Evolutionary conservation across 2,113 vertebrate genomes (phyloP).

Genomic region (Gopherus flavomarginatus): DNA sequence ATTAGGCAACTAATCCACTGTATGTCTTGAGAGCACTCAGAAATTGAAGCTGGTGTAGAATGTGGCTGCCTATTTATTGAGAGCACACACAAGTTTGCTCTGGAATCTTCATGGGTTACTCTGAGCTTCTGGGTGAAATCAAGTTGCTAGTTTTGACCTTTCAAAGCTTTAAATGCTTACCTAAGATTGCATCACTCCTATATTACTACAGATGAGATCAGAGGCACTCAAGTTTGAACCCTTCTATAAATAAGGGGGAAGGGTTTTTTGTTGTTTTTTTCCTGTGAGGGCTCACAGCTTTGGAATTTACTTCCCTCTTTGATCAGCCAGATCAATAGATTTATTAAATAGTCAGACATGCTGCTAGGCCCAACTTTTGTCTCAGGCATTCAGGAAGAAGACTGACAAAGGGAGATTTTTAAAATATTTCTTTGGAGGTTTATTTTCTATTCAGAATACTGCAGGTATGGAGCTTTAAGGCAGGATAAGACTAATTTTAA

Average conservation of each 20-base stretch:
- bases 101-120: neutral
- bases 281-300: neutral
- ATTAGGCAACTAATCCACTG: neutral
- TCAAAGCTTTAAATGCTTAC: neutral
- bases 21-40: neutral
- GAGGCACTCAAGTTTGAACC: neutral
- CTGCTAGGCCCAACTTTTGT: neutral
- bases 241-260: neutral
- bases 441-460: neutral
- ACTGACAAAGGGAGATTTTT: neutral
- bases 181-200: neutral
- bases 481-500: neutral
- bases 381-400: neutral
- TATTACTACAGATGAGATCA: neutral
- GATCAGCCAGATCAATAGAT: neutral
- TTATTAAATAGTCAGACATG: neutral
- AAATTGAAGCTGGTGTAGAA: neutral
- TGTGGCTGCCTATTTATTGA: neutral
- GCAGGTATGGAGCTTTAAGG: neutral
- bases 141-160: neutral
- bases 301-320: neutral
- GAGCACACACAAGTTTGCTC: neutral
- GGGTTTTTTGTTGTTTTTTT: neutral
- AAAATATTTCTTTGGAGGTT: neutral
- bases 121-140: neutral